Base-by-base conservation (phyloP, 2,797 vertebrate genomes). In the Gorsachius magnificus region DNA sequence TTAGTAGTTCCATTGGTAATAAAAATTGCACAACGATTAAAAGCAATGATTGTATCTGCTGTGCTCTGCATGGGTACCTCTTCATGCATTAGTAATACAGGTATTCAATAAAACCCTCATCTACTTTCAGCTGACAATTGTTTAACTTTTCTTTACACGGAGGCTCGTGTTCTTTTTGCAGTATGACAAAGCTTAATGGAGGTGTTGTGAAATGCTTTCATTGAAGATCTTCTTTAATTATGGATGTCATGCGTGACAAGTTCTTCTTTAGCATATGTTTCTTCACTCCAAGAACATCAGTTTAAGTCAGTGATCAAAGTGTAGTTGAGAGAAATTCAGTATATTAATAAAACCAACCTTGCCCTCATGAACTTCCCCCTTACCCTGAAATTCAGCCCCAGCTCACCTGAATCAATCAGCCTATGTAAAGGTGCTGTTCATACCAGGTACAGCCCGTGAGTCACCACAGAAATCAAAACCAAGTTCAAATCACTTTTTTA, bases 31-130 rank as follows among this genome's bases (percentile, higher is more conserved):
- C 83, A 81, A 94, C 0, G 48, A 95, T 94, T 95, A 96, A 96
- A 96, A 97, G 95, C 92, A 94, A 94, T 43, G 92, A 89, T 90
- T 91, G 80, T 92, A 72, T 92, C 96, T 93, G 77, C 70, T 70
- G 51, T 65, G 78, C 93, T 96, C 69, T 94, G 96, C 96, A 60
- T 94, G 75, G 95, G 74, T 93, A 91, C 89, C 54, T 91, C 88
- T 65, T 96, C 96, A 96, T 94, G 93, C 96, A 96, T 97, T 95
- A 97, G 95, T 97, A 96, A 98, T 92, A 83, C 54, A 75, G 68
- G 89, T 63, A 93, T 96, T 96, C 97, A 95, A 93, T 90, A 94
- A 95, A 96, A 92, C 89, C 90, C 93, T 97, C 95, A 56, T 96
- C 86, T 93, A 63, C 94, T 96, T 97, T 92, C 98, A 78, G 75